Conservation (phyloP, 2,888 invertebrate species). For the Coelinius sp. region DNA sequence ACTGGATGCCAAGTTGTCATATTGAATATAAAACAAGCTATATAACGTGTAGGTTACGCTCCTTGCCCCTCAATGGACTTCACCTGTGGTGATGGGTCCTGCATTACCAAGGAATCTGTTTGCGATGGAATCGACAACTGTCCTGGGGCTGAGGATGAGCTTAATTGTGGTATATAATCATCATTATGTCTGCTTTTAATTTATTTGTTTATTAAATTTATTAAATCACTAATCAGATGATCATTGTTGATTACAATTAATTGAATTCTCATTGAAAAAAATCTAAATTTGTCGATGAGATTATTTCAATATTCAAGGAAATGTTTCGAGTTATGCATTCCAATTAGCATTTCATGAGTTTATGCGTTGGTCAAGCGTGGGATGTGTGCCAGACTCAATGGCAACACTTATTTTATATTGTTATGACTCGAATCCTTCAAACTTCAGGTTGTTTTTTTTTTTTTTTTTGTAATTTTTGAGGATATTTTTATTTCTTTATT, state of each 20-base stretch:
- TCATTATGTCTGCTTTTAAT: constrained; percentile 39
- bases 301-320: background rate
- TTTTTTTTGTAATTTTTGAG: background rate
- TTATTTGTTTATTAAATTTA: too few species aligned
- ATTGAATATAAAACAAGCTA: constrained; percentile 14
- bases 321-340: background rate
- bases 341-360: background rate
- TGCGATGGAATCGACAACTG: constrained; percentile 86
- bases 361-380: too few species aligned
- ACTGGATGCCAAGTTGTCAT: constrained; percentile 19
- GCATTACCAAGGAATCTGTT: constrained; percentile 78
- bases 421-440: too few species aligned
- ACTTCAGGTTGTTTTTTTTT: too few species aligned
- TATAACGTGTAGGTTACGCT: constrained; percentile 60
- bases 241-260: background rate
- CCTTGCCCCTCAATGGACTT: constrained; percentile 73
- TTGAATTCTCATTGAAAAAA: too few species aligned
- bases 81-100: constrained; percentile 82
- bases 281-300: too few species aligned
- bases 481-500: background rate
- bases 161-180: constrained; percentile 66
- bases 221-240: background rate
- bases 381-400: too few species aligned
- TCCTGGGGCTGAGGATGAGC: constrained; percentile 71
- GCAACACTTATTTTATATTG: too few species aligned